phyloP scores from a whole-genome alignment of 2,113 vertebrate species.

The Gobiocypris rarus region DNA sequence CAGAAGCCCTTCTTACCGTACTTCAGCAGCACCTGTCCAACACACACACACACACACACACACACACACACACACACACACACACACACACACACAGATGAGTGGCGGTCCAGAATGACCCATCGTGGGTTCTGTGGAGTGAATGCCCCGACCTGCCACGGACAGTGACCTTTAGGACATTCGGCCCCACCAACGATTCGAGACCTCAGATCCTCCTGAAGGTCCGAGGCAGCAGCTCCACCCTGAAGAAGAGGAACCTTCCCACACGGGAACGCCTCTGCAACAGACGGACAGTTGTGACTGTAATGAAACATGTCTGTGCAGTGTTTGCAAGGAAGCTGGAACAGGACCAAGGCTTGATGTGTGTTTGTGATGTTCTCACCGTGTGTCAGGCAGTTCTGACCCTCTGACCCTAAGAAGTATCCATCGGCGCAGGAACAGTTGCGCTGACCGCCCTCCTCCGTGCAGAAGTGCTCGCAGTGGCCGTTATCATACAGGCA shows the following conservation, averaged over 20 bases:
- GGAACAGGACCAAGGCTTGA: too few species aligned
- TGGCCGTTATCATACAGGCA: slow-evolving; percentile 74
- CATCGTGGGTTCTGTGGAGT: not conserved
- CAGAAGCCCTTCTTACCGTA: slow-evolving; percentile 73
- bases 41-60: not conserved
- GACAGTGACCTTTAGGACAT: slow-evolving; percentile 91
- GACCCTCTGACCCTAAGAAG: slow-evolving; percentile 56
- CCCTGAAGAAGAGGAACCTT: slow-evolving; percentile 81
- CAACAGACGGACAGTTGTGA: not conserved
- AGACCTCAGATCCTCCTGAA: slow-evolving; percentile 40
- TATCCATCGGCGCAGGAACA: slow-evolving; percentile 77
- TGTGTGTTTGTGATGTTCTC: not conserved
- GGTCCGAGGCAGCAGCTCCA: not conserved
- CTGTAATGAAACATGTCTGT: too few species aligned
- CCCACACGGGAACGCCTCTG: slow-evolving; percentile 88
- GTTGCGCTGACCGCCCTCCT: slow-evolving; percentile 26
- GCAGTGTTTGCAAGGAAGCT: too few species aligned
- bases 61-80: not conserved
- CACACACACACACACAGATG: not conserved
- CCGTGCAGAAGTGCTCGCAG: slow-evolving; percentile 77
- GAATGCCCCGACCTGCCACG: slow-evolving; percentile 85
- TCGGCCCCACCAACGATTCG: slow-evolving; percentile 87
- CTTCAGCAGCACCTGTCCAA: slow-evolving; percentile 80
- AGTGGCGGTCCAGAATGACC: not conserved
- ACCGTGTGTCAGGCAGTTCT: slow-evolving; percentile 66